A percentile compares a stretch with the other conserved stretches of the same genome.
These are phyloP conservation scores for Cancer borealis DNA, from an alignment of 2,888 invertebrate species.

Conservation along the genomic window DNA sequence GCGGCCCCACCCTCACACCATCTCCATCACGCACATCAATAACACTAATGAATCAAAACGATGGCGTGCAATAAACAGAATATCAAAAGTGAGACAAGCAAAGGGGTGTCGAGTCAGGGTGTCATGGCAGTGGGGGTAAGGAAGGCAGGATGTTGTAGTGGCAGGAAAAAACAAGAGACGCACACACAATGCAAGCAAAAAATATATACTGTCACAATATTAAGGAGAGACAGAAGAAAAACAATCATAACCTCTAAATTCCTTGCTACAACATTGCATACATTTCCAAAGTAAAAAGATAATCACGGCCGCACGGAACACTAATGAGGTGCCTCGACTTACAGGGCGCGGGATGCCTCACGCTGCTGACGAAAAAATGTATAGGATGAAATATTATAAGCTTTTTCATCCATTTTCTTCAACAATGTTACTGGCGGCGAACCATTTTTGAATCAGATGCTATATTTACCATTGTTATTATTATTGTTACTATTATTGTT, in stretches of 20 bases:
- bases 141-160: background rate
- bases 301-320: background rate
- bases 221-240: background rate
- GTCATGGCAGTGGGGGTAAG: background rate
- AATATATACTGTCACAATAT: background rate
- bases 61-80: no score
- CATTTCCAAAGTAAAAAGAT: background rate
- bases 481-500: no score
- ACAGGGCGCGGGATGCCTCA: background rate
- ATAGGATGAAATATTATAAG: background rate
- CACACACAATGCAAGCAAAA: background rate
- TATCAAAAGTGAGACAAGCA: no score
- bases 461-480: background rate
- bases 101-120: no score
- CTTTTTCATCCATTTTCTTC: background rate
- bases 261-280: background rate
- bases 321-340: slow-evolving; percentile 10
- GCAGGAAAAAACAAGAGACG: background rate
- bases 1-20: background rate
- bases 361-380: background rate
- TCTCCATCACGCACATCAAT: no score
- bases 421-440: background rate
- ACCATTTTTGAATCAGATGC: background rate
- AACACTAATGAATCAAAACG: no score
- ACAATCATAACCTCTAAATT: background rate